Conservation (phyloP, 1,140 invertebrate species). For the Meloidogyne chitwoodi region DNA sequence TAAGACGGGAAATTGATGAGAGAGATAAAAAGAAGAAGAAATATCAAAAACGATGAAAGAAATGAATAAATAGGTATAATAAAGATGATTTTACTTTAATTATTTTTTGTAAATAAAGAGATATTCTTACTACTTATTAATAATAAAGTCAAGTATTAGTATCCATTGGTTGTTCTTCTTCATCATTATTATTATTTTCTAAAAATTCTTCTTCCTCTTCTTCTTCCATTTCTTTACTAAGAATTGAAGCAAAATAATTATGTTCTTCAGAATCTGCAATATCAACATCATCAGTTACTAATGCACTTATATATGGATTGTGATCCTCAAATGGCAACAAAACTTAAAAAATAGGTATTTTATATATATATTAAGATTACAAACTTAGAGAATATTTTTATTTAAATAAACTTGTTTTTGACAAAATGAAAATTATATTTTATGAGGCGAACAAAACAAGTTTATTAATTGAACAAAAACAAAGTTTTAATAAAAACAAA, state of each 20-base stretch:
- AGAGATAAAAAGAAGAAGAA: not conserved
- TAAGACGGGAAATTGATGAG: not conserved
- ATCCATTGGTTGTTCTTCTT: not conserved
- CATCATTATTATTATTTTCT: not conserved
- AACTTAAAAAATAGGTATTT: slow-evolving; percentile 21
- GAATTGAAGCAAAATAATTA: slow-evolving; percentile 15
- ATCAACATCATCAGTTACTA: slow-evolving; percentile 14
- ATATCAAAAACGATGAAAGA: not conserved
- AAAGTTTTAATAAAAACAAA: too few relatives aligned
- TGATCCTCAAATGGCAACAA: slow-evolving; percentile 27
- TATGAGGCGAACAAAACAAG: not conserved
- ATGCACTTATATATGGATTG: slow-evolving; percentile 17
- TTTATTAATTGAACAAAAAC: not conserved
- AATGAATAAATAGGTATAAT: too few relatives aligned
- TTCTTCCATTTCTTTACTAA: slow-evolving; percentile 17
- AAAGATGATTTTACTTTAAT: too few relatives aligned
- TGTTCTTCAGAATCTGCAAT: slow-evolving; percentile 11
- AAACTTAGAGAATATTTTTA: too few relatives aligned
- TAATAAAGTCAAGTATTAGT: not conserved
- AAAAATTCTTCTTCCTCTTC: slow-evolving; percentile 4
- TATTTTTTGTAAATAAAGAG: too few relatives aligned
- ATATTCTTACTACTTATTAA: too few relatives aligned
- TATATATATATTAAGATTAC: too few relatives aligned
- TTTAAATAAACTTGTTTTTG: not conserved
- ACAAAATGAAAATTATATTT: too few relatives aligned